Base-by-base conservation (phyloP, 1,140 invertebrate species). In the Pseudomyrmex sp. region DNA sequence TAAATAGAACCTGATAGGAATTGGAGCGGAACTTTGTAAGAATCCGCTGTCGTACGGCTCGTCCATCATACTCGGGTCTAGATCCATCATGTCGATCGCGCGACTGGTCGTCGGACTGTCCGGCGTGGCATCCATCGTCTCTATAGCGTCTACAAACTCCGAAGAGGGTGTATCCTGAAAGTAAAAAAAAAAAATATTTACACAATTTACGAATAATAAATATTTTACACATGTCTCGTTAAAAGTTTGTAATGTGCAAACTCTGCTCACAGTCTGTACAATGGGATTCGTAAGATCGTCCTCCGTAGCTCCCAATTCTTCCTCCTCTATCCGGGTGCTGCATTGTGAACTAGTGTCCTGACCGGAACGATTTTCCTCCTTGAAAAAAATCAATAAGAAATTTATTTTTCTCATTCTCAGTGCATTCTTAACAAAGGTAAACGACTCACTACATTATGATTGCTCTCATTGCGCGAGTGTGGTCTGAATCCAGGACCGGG, bases 401-500 rank as follows among this genome's bases (percentile, higher is more conserved):
- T 62, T 68, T n/a, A 46, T 58, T 52, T 48, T 23, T 44, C 65
- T 44, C 35, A 9, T 35, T 26, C 58, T 10, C 2, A 68, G 68
- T 52, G 56, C 15, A 62, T 13, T 52, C 56, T 15, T 8, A 12
- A 2, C 44, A 8, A 82, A 58, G 46, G 23, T 20, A 26, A 50
- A 72, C 26, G 86, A 35, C 90, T 92, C 88, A 94, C 94, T 15
- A 94, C 85, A 87, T 94, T 94, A 23, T 94, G 93, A 82, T 90
- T 94, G 70, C 93, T 94, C 91, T 98, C 97, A 91, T 98, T 98
- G 52, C 98, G 95, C 23, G 97, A 97, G 93, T 99, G 98, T 5
- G 98, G 98, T 52, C 98, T 94, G 92, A 99, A 99, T 13, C 98
- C 98, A 20, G 98, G 98, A 0, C 98, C 98, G 12, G 97, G 98